Base-by-base conservation (phyloP, 35 echinoderm and acorn worm species). In the Strongylocentrotus purpuratus region DNA sequence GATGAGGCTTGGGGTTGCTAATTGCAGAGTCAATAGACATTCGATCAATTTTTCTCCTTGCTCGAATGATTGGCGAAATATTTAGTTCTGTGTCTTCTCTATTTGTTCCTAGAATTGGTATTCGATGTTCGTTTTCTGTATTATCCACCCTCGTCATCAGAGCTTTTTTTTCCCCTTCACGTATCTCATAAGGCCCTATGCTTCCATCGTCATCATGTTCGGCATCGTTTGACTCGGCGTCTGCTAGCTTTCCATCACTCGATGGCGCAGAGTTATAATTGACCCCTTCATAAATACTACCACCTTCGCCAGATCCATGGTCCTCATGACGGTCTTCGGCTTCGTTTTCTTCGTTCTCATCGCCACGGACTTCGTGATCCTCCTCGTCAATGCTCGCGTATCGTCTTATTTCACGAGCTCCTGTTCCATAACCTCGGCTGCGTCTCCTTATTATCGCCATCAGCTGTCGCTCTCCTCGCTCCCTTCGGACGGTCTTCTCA, bases 311-410 rank as follows among this genome's bases (percentile, higher is more conserved):
- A 18, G n/a, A 95, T 14, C 94, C 61, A 31, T 95, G 31, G 22
- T 85, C 45, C n/a, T 96, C 88, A 25, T 48, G 86, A 8, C 45
- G 59, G 48, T 96, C 94, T 22, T 97, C 58, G 33, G 86, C 12
- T 47, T 96, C 96, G 11, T 94, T 92, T 13, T 96, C 88, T 11
- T 88, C 93, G 48, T 94, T 71, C 25, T 87, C 85, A 52, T 96
- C 92, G 55, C 85, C 55, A 12, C 25, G 78, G 33, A 45, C 92
- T 35, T 96, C 96, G 33, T 96, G 61, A 28, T 96, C 95, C 92
- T 94, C 92, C 35, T 97, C 96, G 13, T 99, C 94, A 70, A 97
- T 97, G 85, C 96, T 97, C 61, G 97, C 96, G 85, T 97, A 97
- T 14, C 95, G 90, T 86, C 96, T 88, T 35, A 98, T 65, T 86